Evolutionary conservation across 2,113 vertebrate genomes (phyloP).

Genomic region (Murina feae): DNA sequence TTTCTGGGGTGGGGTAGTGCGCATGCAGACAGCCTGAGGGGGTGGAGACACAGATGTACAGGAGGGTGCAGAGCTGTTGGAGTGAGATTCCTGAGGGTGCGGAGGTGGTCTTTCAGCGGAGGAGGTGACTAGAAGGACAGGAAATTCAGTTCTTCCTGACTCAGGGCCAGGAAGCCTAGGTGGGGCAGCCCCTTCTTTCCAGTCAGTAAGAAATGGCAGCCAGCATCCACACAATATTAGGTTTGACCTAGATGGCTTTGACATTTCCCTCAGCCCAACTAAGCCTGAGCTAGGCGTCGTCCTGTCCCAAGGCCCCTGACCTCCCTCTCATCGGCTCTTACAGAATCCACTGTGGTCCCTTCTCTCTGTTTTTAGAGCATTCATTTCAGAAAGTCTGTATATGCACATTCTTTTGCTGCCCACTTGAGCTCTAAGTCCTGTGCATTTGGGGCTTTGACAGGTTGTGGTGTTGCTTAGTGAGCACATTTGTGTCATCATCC

Average conservation of each 20-base stretch:
- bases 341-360: neutral
- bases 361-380: neutral
- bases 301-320: neutral
- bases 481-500: neutral
- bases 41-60: neutral
- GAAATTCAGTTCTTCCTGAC: neutral
- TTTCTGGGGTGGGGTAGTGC: neutral
- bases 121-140: neutral
- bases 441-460: neutral
- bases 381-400: neutral
- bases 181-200: rapidly evolving
- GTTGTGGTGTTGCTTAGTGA: neutral
- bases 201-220: slow-evolving; percentile 63
- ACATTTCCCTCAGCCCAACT: neutral
- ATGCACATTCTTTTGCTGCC: neutral
- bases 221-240: neutral
- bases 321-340: neutral
- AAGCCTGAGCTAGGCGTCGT: neutral
- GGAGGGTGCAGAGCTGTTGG: neutral
- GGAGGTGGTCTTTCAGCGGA: neutral
- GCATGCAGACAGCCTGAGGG: neutral
- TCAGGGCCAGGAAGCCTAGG: neutral
- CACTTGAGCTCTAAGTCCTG: neutral
- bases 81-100: neutral
- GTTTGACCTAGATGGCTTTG: rapidly evolving